Conservation (phyloP, 2,797 vertebrate genomes). For the Squalus acanthias region DNA sequence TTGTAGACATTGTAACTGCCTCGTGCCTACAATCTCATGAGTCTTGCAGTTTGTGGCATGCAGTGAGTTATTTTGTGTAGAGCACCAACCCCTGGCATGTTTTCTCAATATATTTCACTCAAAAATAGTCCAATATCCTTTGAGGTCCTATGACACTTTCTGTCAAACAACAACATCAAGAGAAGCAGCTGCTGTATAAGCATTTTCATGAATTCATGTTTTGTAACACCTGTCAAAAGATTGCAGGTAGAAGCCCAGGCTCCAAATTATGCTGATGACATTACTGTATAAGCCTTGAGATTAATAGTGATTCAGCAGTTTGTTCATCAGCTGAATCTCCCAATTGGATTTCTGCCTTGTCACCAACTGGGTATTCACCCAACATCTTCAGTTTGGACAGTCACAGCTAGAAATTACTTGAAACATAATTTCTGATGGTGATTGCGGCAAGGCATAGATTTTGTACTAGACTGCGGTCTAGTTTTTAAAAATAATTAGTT, state of each 20-base stretch:
- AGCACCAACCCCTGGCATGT: too few relatives aligned
- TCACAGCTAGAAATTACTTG: background rate
- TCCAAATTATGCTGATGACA: background rate
- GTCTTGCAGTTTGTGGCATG: too few relatives aligned
- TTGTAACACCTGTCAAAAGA: background rate
- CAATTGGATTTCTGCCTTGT: background rate
- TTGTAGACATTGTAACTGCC: too few relatives aligned
- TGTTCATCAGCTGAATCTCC: background rate
- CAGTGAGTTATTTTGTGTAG: too few relatives aligned
- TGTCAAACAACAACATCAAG: background rate
- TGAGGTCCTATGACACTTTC: too few relatives aligned
- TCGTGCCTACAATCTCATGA: too few relatives aligned
- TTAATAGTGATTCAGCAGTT: background rate
- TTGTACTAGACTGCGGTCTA: background rate
- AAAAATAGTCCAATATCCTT: too few relatives aligned
- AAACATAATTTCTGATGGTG: background rate
- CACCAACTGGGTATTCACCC: background rate
- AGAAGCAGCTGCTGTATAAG: background rate
- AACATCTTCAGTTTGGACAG: background rate
- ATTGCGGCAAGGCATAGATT: background rate
- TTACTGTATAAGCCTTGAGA: background rate
- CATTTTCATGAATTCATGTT: background rate
- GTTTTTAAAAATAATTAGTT: background rate
- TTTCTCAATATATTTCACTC: too few relatives aligned
- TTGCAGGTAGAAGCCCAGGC: background rate